Evolutionary conservation across 2,113 vertebrate species (phyloP), one percentile per base, ranked within the genome.

Genomic region (Philantomba maxwellii): DNA sequence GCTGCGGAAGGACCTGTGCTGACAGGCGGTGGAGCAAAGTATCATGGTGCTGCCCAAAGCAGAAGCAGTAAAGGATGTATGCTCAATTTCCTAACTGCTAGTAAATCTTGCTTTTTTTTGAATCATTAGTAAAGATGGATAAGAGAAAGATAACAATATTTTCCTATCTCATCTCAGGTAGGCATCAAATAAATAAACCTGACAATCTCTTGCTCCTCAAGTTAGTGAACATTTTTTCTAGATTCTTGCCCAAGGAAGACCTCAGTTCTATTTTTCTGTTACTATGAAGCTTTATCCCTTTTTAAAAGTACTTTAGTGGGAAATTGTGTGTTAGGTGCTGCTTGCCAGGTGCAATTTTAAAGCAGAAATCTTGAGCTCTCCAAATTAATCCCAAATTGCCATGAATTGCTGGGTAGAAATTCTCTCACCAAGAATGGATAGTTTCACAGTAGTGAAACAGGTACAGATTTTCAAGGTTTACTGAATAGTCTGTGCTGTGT

Each of bases 381-480:
- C 62, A 92, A 95, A 85, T 96, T 78, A 95, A 94, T 95, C 55
- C 92, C 89, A 96, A 95, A 89, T 19, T 45, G 36, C 43, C 53
- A 64, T 91, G 60, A 94, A 51, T 53, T 96, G 82, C 0, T 49
- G 84, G 36, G 58, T 51, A 91, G 92, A 89, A 93, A 95, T 78
- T 62, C 60, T 94, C 66, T 86, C 55, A 94, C 66, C 95, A 90
- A 62, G 60, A 92, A 88, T 30, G 47, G 23, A 91, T 57, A 94
- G 87, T 92, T 92, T 95, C 85, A 73, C 21, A 73, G 58, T n/a
- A 88, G 57, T 84, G 58, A 93, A 94, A 86, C 4, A 82, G 30
- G 78, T 49, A 89, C 26, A 89, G 45, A 83, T 92, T 96, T 96
- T 87, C 57, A 92, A 93, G 91, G 90, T 91, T 89, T 95, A 90